Base-by-base conservation (phyloP, 2,797 vertebrate genomes). In the Typhlichthys eigenmanni region DNA sequence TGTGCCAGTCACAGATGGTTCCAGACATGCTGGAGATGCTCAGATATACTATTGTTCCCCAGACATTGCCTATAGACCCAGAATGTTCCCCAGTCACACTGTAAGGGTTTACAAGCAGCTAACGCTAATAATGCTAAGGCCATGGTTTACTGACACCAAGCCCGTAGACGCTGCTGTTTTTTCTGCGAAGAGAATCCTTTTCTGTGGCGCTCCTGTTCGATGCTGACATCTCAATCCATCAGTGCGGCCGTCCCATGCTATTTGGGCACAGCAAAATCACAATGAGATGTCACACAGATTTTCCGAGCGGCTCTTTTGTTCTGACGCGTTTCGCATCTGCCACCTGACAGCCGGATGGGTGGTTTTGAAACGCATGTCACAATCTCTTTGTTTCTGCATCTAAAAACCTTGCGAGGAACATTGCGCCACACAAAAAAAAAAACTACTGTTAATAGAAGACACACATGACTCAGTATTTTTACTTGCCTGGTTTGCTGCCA, bases 181-280 rank as follows among this genome's bases (percentile, higher is more conserved):
- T 38, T 38, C 34, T 38, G 34, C 34, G 34, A 38, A 8, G 34
- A 6, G 34, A 38, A 8, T 5, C 34, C 34, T 60, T 58, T 38
- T 14, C 6, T 51, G 32, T 32, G 48, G 24, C 17, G 5, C 58
- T 68, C 69, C 62, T 72, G 70, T 72, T 68, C 3, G 24, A 24
- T 76, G 74, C 64, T 80, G 78, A 79, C 66, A 68, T 29, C 50
- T 8, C 49, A 60, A 64, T 56, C 53, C 17, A 45, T 62, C 50
- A 46, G 50, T 49, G 45, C 4, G 38, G 64, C 19, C 2, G 5
- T 52, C 45, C n/a, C 29, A 12, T 13, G 32, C 47, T 49, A 45
- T 62, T 62, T 55, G 16, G 65, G 19, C 64, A 60, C 17, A 53
- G 55, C 49, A 68, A 68, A 62, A 62, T 13, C 5, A 43, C 32